Percentiles rank a stretch among this genome's conserved stretches.
Evolutionary conservation across 2,797 vertebrate genomes (phyloP).

Genomic region (Poecile montanus): DNA sequence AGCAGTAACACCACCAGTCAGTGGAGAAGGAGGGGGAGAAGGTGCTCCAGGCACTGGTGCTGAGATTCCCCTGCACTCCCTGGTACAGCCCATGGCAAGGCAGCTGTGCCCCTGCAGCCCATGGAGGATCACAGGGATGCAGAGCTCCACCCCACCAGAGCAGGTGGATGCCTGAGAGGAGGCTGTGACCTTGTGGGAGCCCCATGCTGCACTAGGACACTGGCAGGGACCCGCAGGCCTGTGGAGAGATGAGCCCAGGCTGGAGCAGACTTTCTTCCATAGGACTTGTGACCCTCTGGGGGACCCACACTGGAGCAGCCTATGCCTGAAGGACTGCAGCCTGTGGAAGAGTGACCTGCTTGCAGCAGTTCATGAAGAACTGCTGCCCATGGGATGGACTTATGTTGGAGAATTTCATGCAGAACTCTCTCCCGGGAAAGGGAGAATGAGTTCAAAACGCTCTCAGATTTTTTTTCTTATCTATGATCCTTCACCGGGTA

Average conservation of each 20-base stretch:
- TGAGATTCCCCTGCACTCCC: rapidly evolving
- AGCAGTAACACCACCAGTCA: not conserved
- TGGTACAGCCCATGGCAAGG: not conserved
- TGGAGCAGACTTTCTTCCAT: not conserved
- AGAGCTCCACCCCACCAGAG: not conserved
- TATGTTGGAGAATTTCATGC: not conserved
- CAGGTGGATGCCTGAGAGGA: not conserved
- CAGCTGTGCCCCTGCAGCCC: not conserved
- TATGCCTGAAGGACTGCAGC: not conserved
- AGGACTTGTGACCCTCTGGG: not conserved
- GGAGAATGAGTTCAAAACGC: not conserved
- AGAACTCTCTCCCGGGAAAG: not conserved
- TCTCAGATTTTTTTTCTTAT: not conserved
- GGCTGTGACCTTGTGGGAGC: not conserved
- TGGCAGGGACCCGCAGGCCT: too few species aligned
- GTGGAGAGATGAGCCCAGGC: not conserved
- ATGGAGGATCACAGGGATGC: rapidly evolving
- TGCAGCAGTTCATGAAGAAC: too few species aligned
- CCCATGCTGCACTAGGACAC: rapidly evolving
- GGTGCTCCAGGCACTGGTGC: too few species aligned
- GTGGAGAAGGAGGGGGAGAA: not conserved
- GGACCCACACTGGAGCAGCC: not conserved
- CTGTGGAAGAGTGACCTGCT: not conserved
- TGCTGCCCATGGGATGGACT: not conserved
- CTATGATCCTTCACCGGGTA: not conserved